These are phyloP conservation scores for Ormia ochracea DNA, from an alignment of 2,888 invertebrate genomes.

Conservation along the genomic window DNA sequence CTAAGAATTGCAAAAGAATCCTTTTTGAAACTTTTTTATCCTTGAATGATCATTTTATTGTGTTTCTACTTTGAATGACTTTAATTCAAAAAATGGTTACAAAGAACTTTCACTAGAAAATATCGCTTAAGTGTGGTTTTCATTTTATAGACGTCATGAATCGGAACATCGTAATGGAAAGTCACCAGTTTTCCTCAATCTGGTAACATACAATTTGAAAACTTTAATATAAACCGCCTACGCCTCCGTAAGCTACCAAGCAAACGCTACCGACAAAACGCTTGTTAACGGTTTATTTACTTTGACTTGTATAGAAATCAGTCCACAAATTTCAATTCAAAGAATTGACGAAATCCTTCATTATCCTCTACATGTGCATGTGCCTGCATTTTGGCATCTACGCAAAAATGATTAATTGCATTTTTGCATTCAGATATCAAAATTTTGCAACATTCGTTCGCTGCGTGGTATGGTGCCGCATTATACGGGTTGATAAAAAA, in stretches of 20 bases:
- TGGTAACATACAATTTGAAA: too few species aligned
- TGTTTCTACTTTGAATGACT: too few species aligned
- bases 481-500: slow-evolving; percentile 41
- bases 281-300: slow-evolving; percentile 55
- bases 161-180: too few species aligned
- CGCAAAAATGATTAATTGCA: slow-evolving; percentile 60
- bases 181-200: too few species aligned
- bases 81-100: too few species aligned
- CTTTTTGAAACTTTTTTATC: too few species aligned
- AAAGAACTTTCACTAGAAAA: too few species aligned
- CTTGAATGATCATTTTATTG: too few species aligned
- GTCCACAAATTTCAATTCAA: not conserved
- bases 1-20: too few species aligned
- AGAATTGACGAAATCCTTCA: not conserved
- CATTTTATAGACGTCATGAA: too few species aligned
- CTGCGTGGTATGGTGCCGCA: not conserved
- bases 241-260: not conserved
- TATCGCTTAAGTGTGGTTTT: too few species aligned
- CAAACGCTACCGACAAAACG: slow-evolving; percentile 32
- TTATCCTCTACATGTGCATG: slow-evolving; percentile 1
- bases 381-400: not conserved
- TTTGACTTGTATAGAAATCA: slow-evolving; percentile 32
- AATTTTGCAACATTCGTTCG: slow-evolving; percentile 12
- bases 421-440: slow-evolving; percentile 9
- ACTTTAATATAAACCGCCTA: slow-evolving; percentile 32